Base-by-base conservation (phyloP, 2,113 vertebrate genomes). In the Sialia sialis region DNA sequence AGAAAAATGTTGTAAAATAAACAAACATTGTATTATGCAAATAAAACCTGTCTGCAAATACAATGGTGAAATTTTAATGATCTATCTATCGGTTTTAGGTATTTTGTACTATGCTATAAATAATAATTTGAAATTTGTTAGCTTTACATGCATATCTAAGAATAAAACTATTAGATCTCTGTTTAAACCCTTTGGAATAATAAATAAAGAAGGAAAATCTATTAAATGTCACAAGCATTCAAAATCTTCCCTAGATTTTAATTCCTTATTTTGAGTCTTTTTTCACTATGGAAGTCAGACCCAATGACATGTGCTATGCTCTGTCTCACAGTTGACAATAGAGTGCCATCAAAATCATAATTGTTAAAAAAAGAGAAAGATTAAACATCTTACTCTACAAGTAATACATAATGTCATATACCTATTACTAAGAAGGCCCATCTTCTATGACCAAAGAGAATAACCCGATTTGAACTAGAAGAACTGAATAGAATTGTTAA, bases 401-500 rank as follows among this genome's bases (percentile, higher is more conserved):
- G 95, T 87, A 92, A 96, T 96, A 94, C 97, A 94, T 92, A 93
- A 91, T 95, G 97, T 97, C 96, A 91, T 89, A 87, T 95, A 94
- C 82, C 94, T 96, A 81, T 90, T 94, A 92, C 96, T 84, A 95
- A 95, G 92, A 95, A 94, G 95, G 90, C 93, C 81, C 79, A 84
- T 96, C 97, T 96, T 97, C 96, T 92, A 11, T 48, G 96, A 98
- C 98, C 97, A 98, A 97, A 98, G 97, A 97, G 90, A 98, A 90
- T 95, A 97, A 97, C 96, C 96, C 91, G 87, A 96, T 97, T 94
- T 97, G 97, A 98, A 97, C 97, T 79, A 95, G 95, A 96, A 95
- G 85, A 95, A 96, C 67, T 54, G 97, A 92, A 96, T 87, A 94
- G 96, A 97, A 98, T 96, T 88, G 97, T 98, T 98, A 98, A 98